Evolutionary conservation across 2,797 vertebrate species (phyloP).

Genomic region (Falco novaeseelandiae): DNA sequence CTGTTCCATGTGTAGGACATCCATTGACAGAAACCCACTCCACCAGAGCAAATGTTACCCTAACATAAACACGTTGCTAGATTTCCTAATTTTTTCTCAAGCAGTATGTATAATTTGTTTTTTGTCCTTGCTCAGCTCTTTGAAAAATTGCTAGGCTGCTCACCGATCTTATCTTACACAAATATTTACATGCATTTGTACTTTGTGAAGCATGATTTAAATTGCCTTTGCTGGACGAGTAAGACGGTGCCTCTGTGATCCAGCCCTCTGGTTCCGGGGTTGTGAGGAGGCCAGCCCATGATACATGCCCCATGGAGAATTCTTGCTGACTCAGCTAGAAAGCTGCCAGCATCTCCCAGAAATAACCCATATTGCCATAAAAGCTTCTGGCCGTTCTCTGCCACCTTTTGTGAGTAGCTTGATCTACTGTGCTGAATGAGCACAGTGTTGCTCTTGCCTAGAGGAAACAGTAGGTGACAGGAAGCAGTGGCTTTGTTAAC

Average conservation of each 20-base stretch:
- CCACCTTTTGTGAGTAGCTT: not conserved
- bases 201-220: conserved; percentile 47
- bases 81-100: conserved; percentile 45
- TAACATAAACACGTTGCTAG: conserved; percentile 38
- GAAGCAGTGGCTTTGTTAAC: not conserved
- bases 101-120: conserved; percentile 51
- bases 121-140: conserved; percentile 52
- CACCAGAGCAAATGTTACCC: not conserved
- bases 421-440: not conserved
- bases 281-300: not conserved
- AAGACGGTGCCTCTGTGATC: not conserved
- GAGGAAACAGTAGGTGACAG: not conserved
- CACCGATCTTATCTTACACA: conserved; percentile 61
- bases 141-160: conserved; percentile 66
- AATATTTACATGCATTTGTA: conserved; percentile 60
- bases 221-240: not conserved
- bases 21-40: not conserved
- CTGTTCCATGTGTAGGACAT: not conserved
- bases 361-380: not conserved
- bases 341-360: not conserved
- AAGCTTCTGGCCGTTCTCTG: not conserved
- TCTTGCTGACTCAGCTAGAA: not conserved
- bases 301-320: not conserved
- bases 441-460: not conserved
- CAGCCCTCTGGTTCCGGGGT: not conserved